Evolutionary conservation across 2,888 invertebrate genomes (phyloP).

Genomic region (Laothoe populi): DNA sequence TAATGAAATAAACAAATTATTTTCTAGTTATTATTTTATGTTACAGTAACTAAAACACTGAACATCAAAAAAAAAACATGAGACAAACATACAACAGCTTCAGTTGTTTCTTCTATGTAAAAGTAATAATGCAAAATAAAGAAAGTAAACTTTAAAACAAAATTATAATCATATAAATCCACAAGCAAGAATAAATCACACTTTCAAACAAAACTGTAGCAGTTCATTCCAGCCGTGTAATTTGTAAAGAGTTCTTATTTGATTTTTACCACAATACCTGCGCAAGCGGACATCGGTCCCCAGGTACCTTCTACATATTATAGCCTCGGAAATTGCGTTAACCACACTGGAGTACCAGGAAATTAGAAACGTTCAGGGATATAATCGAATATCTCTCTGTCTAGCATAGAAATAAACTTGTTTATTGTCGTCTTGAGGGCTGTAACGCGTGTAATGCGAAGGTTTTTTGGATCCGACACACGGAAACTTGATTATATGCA

Average conservation of each 20-base stretch:
- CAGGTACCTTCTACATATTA: constrained; percentile 67
- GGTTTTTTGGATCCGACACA: constrained; percentile 44
- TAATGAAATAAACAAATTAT: neutral
- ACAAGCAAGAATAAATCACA: neutral
- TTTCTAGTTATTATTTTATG: neutral
- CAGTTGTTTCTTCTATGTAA: too few species aligned
- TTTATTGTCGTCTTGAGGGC: constrained; percentile 57
- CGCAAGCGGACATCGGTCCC: constrained; percentile 60
- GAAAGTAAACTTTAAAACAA: too few species aligned
- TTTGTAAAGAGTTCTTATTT: constrained; percentile 72
- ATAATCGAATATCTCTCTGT: constrained; percentile 79
- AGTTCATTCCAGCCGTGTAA: constrained; percentile 66
- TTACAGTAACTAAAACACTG: neutral
- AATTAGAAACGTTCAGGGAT: constrained; percentile 83
- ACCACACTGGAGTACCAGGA: constrained; percentile 82
- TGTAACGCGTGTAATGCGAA: constrained; percentile 47
- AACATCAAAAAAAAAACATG: too few species aligned
- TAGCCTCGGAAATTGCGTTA: constrained; percentile 82
- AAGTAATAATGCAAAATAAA: too few species aligned
- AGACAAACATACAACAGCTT: too few species aligned
- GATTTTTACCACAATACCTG: constrained; percentile 74
- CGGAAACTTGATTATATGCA: constrained; percentile 37
- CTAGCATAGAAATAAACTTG: constrained; percentile 69
- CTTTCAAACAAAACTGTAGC: constrained; percentile 42
- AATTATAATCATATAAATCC: too few species aligned